Percentiles rank a stretch among this genome's conserved stretches.
Conservation (phyloP, 2,797 vertebrate species). For the Periparus ater region DNA sequence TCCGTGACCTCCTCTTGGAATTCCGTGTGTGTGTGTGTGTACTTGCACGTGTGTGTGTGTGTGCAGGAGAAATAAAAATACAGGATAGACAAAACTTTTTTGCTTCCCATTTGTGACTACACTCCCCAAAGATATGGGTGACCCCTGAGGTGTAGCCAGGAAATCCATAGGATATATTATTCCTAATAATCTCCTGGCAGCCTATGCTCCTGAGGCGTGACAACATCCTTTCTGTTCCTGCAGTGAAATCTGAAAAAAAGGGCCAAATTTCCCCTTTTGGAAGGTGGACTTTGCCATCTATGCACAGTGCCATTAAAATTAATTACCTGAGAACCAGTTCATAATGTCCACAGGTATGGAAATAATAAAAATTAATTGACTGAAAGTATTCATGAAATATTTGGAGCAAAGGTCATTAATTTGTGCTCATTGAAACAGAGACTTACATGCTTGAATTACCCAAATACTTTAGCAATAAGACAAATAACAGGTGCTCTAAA, state of each 20-base stretch:
- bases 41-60: no score
- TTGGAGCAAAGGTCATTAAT: slow-evolving; percentile 35
- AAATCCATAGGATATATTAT: neutral
- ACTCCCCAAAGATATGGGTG: neutral
- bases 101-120: neutral
- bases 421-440: neutral
- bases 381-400: slow-evolving; percentile 32
- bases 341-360: slow-evolving; percentile 22
- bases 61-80: neutral
- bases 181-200: neutral
- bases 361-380: slow-evolving; percentile 50
- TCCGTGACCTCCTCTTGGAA: neutral
- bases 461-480: neutral
- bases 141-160: neutral
- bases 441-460: neutral
- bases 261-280: neutral
- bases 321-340: slow-evolving; percentile 26
- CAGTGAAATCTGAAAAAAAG: neutral
- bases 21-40: neutral
- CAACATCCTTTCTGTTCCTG: neutral
- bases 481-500: neutral
- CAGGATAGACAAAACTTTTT: neutral
- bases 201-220: neutral
- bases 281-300: neutral
- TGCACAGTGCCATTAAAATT: neutral